These are phyloP conservation scores for Trissolcus japonicus DNA, from an alignment of 2,888 invertebrate species.

Conservation along the genomic window DNA sequence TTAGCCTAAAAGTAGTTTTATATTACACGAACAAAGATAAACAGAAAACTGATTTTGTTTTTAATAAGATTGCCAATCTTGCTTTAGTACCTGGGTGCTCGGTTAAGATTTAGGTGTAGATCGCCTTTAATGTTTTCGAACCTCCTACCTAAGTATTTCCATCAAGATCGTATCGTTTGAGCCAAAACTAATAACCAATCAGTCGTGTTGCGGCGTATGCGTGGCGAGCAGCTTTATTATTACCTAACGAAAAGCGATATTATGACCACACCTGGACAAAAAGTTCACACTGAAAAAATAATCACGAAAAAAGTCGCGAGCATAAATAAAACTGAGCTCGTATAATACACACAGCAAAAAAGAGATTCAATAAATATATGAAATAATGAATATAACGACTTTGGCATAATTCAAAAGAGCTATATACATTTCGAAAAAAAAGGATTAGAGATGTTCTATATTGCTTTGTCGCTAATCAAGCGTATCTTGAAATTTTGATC, in stretches of 20 bases:
- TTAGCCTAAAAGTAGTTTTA: slow-evolving; percentile 16
- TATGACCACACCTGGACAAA: slow-evolving; percentile 58
- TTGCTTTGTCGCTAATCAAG: not conserved
- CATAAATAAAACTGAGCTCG: no score
- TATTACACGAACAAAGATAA: slow-evolving; percentile 32
- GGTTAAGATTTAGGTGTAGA: slow-evolving; percentile 64
- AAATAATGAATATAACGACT: no score
- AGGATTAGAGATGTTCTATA: no score
- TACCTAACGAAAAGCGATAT: slow-evolving; percentile 69
- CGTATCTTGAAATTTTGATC: not conserved
- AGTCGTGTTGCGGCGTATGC: slow-evolving; percentile 65
- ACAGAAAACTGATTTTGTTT: slow-evolving; percentile 31
- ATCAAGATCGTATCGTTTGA: slow-evolving; percentile 71
- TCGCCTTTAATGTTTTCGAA: slow-evolving; percentile 71
- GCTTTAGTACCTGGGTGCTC: slow-evolving; percentile 57
- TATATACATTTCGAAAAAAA: no score
- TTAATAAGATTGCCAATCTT: slow-evolving; percentile 57
- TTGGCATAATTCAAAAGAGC: no score
- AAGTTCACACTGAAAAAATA: slow-evolving; percentile 9
- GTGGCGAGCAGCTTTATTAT: slow-evolving; percentile 70
- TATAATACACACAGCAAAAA: no score
- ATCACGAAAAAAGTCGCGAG: not conserved
- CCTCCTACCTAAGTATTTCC: slow-evolving; percentile 74
- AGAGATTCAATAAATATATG: no score
- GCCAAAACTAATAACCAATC: slow-evolving; percentile 75